These are phyloP conservation scores for Oasisia sp. DNA, from an alignment of 2,888 invertebrate species.

Conservation along the genomic window DNA sequence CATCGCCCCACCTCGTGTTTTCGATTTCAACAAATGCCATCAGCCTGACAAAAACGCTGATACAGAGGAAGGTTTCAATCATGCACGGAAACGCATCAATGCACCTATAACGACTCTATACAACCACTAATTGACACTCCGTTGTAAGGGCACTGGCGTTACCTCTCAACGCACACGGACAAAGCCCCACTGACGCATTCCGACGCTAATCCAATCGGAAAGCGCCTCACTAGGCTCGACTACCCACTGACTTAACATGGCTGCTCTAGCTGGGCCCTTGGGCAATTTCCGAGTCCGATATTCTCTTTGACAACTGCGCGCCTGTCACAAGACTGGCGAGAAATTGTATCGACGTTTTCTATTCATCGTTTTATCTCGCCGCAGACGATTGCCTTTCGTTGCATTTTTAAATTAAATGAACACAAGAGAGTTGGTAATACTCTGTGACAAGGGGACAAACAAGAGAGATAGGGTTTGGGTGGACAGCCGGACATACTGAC, in stretches of 20 bases:
- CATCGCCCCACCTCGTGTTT: background rate
- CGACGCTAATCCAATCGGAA: background rate
- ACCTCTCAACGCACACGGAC: background rate
- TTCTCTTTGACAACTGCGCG: background rate
- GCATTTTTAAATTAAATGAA: background rate
- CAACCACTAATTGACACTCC: background rate
- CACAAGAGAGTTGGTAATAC: background rate
- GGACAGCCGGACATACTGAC: constrained; percentile 64
- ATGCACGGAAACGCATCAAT: background rate
- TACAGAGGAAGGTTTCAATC: background rate
- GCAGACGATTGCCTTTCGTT: background rate
- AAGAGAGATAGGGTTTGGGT: background rate
- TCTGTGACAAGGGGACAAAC: background rate
- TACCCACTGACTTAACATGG: background rate
- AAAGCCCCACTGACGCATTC: background rate
- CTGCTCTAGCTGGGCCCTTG: background rate
- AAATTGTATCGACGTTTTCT: background rate
- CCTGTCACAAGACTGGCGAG: background rate
- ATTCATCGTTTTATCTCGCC: background rate
- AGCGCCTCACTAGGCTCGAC: background rate
- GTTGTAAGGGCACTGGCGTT: background rate
- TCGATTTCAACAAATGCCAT: background rate
- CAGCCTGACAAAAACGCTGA: background rate
- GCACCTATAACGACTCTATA: background rate
- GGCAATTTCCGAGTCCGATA: background rate